These are phyloP conservation scores for Eupleurogrammus muticus DNA, from an alignment of 2,797 vertebrate genomes.

Conservation along the genomic window DNA sequence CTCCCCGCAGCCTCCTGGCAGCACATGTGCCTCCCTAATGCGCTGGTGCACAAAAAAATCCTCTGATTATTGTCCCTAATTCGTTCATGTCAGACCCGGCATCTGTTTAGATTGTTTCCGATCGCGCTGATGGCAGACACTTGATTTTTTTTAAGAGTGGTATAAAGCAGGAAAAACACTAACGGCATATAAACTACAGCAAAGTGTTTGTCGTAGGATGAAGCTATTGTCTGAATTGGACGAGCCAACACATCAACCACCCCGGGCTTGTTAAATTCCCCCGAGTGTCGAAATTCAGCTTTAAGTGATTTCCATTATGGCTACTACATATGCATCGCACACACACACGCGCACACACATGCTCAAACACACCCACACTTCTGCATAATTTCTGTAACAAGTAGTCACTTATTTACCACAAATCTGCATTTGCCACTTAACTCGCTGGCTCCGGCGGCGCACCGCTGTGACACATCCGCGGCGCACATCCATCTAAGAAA, in stretches of 20 bases:
- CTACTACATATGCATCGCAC: slow-evolving; percentile 44
- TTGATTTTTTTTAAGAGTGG: slow-evolving; percentile 26
- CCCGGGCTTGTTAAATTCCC: slow-evolving; percentile 11
- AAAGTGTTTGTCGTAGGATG: slow-evolving; percentile 12
- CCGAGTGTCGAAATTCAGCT: slow-evolving; percentile 28
- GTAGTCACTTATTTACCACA: slow-evolving; percentile 66
- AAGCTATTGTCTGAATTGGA: slow-evolving; percentile 31
- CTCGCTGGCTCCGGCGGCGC: slow-evolving; percentile 19
- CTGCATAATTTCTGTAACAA: slow-evolving; percentile 58
- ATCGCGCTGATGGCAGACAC: slow-evolving; percentile 21
- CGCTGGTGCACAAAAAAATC: slow-evolving; percentile 35
- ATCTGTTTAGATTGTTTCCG: slow-evolving; percentile 29
- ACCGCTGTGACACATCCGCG: slow-evolving; percentile 23
- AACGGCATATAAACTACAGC: background rate
- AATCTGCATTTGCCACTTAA: slow-evolving; percentile 58
- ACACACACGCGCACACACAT: slow-evolving; percentile 10
- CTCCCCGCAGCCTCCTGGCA: slow-evolving; percentile 29
- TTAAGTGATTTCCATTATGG: slow-evolving; percentile 51
- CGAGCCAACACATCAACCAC: background rate
- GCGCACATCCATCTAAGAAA: slow-evolving; percentile 29
- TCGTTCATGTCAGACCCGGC: slow-evolving; percentile 31
- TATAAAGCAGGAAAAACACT: slow-evolving; percentile 1
- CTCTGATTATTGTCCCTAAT: slow-evolving; percentile 37
- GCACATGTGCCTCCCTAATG: slow-evolving; percentile 41
- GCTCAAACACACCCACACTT: slow-evolving; percentile 33